Evolutionary conservation across 2,797 vertebrate genomes (phyloP), one percentile per base, ranked within the genome.

Genomic region (Benthosema pterotum): DNA sequence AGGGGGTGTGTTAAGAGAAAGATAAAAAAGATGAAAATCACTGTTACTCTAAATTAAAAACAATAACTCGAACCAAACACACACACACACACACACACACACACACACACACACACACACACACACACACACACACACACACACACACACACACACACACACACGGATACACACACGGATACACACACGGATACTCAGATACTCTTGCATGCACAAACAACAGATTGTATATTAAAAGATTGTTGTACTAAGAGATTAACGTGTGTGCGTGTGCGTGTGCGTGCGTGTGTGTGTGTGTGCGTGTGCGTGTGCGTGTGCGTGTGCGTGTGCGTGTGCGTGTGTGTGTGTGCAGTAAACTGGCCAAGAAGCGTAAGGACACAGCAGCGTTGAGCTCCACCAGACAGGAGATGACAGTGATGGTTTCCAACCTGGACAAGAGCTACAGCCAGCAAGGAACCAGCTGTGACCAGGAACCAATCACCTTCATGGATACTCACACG

Each of bases 381-480:
- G 45, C 43, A 45, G 28, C 32, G 0, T 87, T 98, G 87, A 97
- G 94, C 83, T 97, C 92, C 79, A 94, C 95, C 3, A 92, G 97
- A 77, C 97, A 99, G 91, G 97, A 99, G 89, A 99, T 99, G 97
- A 98, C 97, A 0, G 95, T 98, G 87, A 99, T 99, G 96, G 97
- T 97, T 89, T 97, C 96, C 87, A 95, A 94, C 14, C 95, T 95
- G 94, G 95, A 96, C 89, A 95, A 95, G 91, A 95, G 94, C 89
- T 96, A 95, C 32, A 92, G 93, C 0, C 94, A 96, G 79, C 95
- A 95, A 83, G 94, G 94, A 74, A 96, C 94, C 62, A 97, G 87
- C 92, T 96, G 96, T 1, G 82, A 87, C 45, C 95, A 98, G 0
- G 94, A 96, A 71, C 94, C 93, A 50, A 94, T 96, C 82, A 94